Conservation (phyloP, 2,113 vertebrate genomes). For the Lontra canadensis region DNA sequence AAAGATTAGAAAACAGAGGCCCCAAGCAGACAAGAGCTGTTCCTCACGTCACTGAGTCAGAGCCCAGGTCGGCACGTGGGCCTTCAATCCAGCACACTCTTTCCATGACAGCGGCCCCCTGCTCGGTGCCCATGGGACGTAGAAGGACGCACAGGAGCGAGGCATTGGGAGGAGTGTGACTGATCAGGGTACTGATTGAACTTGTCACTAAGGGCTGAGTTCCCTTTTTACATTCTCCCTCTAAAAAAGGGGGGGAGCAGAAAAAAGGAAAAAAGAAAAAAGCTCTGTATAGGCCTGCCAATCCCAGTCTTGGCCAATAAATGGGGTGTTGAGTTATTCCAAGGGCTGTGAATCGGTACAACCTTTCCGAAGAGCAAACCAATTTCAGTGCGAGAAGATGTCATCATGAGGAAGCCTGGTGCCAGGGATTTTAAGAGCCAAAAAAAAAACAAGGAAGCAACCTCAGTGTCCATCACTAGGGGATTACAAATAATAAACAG, state of each 20-base stretch:
- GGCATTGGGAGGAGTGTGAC: neutral
- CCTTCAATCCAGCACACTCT: neutral
- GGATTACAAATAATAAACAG: neutral
- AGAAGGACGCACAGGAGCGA: neutral
- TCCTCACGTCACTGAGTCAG: neutral
- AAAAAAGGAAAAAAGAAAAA: too few species aligned
- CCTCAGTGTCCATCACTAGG: neutral
- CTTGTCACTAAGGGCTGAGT: neutral
- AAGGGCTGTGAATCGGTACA: too few species aligned
- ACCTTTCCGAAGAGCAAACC: neutral
- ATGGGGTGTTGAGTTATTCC: too few species aligned
- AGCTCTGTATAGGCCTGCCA: too few species aligned
- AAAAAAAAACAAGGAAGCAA: neutral
- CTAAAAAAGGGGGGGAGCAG: too few species aligned
- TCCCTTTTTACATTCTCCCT: neutral
- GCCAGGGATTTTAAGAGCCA: neutral
- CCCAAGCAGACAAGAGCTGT: neutral
- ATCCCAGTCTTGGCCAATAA: too few species aligned
- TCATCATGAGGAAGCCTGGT: neutral
- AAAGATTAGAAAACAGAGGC: neutral
- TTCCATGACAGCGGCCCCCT: neutral
- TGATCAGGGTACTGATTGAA: neutral
- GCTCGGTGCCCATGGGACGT: too few species aligned
- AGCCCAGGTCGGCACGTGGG: neutral
- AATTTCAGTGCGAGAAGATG: neutral